Base-by-base conservation (phyloP, 2,113 vertebrate genomes). In the Atherinomorus stipes region DNA sequence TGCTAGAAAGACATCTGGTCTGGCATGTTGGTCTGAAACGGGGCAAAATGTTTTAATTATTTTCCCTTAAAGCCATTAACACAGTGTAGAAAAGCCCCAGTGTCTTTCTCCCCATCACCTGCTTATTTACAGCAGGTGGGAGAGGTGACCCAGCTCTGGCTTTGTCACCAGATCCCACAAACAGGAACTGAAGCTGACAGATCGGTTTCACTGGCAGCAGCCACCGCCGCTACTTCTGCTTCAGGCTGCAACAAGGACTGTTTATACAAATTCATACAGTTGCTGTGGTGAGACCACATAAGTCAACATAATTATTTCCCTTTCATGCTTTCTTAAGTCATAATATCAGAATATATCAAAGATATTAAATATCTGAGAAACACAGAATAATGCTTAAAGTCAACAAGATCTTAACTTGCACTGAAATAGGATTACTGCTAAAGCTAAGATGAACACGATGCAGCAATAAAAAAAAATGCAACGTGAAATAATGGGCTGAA, bases 161-260 rank as follows among this genome's bases (percentile, higher is more conserved):
- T 75, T 64, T 81, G 89, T 83, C 81, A 87, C 73, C 77, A 84
- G 81, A 89, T 84, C 84, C 79, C 73, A 65, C 77, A 50, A 64
- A 85, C 69, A 83, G 74, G 81, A 90, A 84, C 75, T 80, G 49
- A 47, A 78, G 34, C 82, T 83, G 82, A 89, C 58, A 69, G 78
- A 88, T 89, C 71, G 42, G 84, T 85, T 89, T 85, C 85, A 73
- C 31, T 58, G 25, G 64, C 80, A 65, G 51, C 68, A 72, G 28
- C 45, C 16, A 10, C 42, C 40, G n/a, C 31, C 66, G 69, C 16
- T 45, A 15, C 31, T 54, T 59, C 66, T 22, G 47, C 28, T 62
- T 22, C 70, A 58, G 40, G 47, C 65, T 45, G n/a, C 44, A 42
- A 59, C 0, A 12, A 15, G 4, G 21, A 56, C 56, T 28, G 38